Percentiles rank a stretch among this genome's conserved stretches.
These are phyloP conservation scores for Vanessa cardui DNA, from an alignment of 2,888 invertebrate genomes.

Conservation along the genomic window DNA sequence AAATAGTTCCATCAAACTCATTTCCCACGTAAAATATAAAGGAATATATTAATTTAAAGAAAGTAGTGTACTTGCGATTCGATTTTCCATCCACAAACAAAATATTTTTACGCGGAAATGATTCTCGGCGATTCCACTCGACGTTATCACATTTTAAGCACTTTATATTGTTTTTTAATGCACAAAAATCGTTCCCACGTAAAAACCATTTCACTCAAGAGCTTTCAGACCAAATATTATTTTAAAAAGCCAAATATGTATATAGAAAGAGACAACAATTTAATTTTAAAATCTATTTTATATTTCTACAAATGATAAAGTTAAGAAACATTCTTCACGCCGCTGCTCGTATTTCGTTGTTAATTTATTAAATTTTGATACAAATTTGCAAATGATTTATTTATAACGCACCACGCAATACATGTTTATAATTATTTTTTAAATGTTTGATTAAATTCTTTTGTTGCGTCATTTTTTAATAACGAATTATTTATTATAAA, in stretches of 20 bases:
- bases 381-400: conserved; percentile 6
- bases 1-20: conserved; percentile 40
- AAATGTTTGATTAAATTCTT: background rate
- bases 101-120: conserved; percentile 83
- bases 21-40: conserved; percentile 42
- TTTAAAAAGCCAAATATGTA: conserved; percentile 53
- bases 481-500: background rate
- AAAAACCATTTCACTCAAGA: conserved; percentile 84
- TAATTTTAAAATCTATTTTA: conserved; percentile 25
- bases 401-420: conserved; percentile 40
- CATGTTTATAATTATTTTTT: conserved; percentile 7
- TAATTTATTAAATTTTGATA: background rate
- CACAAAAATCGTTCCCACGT: conserved; percentile 84
- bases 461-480: background rate
- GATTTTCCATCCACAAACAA: conserved; percentile 82
- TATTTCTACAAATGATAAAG: conserved; percentile 28
- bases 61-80: conserved; percentile 78
- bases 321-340: conserved; percentile 25
- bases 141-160: conserved; percentile 75
- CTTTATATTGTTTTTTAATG: conserved; percentile 69
- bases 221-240: conserved; percentile 76
- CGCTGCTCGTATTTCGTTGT: conserved; percentile 19
- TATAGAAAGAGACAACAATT: conserved; percentile 28
- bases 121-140: conserved; percentile 81
- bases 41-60: conserved; percentile 52